A percentile compares a stretch with the other conserved stretches of the same genome.
These are phyloP conservation scores for Ormyrus rosae DNA, from an alignment of 2,888 invertebrate genomes.

Conservation along the genomic window DNA sequence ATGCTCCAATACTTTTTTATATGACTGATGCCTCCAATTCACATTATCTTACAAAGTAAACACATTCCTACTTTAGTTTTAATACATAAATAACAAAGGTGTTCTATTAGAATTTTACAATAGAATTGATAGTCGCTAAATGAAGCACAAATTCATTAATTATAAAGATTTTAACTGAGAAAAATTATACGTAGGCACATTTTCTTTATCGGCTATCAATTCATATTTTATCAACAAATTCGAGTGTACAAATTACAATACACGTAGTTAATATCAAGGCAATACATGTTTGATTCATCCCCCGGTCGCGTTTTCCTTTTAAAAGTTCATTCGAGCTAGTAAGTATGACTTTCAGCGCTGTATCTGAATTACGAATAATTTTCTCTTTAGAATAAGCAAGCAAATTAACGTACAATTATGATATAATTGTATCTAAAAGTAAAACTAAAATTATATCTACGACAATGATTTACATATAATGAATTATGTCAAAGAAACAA, in stretches of 20 bases:
- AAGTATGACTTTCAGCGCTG: conserved; percentile 15
- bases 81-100: conserved; percentile 46
- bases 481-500: conserved; percentile 39
- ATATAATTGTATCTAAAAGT: conserved; percentile 37
- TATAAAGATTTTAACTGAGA: conserved; percentile 23
- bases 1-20: conserved; percentile 8
- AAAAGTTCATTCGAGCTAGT: conserved; percentile 22
- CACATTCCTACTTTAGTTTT: conserved; percentile 44
- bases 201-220: conserved; percentile 44
- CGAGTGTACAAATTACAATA: conserved; percentile 31
- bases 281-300: conserved; percentile 34
- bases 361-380: conserved; percentile 14
- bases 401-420: conserved; percentile 1
- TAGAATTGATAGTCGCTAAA: conserved; percentile 37
- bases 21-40: conserved; percentile 36
- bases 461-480: conserved; percentile 25
- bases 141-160: conserved; percentile 26
- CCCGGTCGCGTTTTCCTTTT: conserved; percentile 12
- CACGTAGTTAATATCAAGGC: conserved; percentile 38
- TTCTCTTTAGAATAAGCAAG: conserved; percentile 21
- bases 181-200: conserved; percentile 39
- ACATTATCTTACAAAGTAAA: conserved; percentile 40
- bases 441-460: conserved; percentile 41
- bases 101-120: conserved; percentile 40
- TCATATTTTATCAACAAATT: conserved; percentile 39